Conservation (phyloP, 2,113 vertebrate species). For the Uropsilus gracilis region DNA sequence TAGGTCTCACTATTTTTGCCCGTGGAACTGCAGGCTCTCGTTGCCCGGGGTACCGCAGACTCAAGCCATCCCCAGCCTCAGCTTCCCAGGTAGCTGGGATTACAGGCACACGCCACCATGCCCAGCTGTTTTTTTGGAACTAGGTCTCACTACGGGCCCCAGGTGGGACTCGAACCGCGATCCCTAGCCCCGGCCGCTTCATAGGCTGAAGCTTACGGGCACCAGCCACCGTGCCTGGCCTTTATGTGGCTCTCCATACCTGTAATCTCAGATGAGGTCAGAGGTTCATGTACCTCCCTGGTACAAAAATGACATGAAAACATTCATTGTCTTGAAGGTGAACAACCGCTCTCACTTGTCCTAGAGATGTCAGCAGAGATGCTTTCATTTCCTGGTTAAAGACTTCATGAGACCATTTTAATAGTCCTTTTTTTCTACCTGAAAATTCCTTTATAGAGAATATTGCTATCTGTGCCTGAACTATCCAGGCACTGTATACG, state of each 20-base stretch:
- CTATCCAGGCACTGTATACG: neutral
- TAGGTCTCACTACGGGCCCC: too few species aligned
- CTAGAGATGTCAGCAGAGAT: neutral
- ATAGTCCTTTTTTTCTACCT: neutral
- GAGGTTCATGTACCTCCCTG: neutral
- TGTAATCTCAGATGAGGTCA: neutral
- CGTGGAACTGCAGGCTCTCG: too few species aligned
- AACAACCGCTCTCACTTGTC: neutral
- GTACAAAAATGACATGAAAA: neutral
- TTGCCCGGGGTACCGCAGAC: too few species aligned
- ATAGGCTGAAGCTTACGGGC: too few species aligned
- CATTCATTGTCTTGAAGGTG: neutral
- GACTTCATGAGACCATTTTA: neutral
- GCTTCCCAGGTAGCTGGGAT: too few species aligned
- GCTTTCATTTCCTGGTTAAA: neutral
- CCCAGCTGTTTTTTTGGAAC: too few species aligned
- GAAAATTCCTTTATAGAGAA: slow-evolving; percentile 11
- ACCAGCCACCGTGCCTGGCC: too few species aligned
- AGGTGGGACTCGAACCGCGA: too few species aligned
- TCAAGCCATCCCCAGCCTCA: too few species aligned
- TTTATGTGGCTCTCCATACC: neutral
- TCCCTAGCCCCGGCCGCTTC: too few species aligned
- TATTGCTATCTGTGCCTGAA: neutral
- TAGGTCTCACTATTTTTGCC: too few species aligned
- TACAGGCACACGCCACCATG: too few species aligned